Conservation (phyloP, 64 coral and sea anemone species). For the Acropora tenuis region DNA sequence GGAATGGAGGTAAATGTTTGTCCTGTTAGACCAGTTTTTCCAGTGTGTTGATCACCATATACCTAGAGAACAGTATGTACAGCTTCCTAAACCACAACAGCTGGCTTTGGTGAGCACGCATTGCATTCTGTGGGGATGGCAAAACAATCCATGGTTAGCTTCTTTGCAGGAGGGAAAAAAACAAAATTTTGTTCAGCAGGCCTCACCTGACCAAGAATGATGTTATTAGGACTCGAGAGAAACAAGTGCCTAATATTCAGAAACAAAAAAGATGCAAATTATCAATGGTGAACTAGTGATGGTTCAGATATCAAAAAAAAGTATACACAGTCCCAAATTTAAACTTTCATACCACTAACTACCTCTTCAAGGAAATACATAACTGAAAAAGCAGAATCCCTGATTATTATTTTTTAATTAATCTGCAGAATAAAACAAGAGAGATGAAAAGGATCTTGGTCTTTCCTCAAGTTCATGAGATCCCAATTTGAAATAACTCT, state of each 20-base stretch:
- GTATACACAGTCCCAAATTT: too few species aligned
- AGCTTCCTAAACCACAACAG: conserved; percentile 91
- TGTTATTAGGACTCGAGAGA: conserved; percentile 39
- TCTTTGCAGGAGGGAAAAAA: neutral
- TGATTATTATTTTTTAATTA: too few species aligned
- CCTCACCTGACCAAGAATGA: conserved; percentile 43
- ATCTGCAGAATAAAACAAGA: too few species aligned
- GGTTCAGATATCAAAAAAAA: too few species aligned
- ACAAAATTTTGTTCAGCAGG: neutral
- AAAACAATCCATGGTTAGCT: neutral
- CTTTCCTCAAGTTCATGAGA: too few species aligned
- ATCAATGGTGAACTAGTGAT: too few species aligned
- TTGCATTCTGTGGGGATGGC: conserved; percentile 66
- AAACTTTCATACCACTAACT: too few species aligned
- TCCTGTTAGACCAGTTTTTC: conserved; percentile 52
- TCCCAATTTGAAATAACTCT: neutral
- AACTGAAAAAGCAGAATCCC: too few species aligned
- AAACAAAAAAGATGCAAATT: neutral
- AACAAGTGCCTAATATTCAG: conserved; percentile 48
- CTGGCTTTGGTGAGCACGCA: conserved; percentile 88
- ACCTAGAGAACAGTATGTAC: conserved; percentile 85
- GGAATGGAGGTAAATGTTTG: too few species aligned
- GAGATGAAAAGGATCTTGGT: too few species aligned
- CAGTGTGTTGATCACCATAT: conserved; percentile 91
- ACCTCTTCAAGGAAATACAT: too few species aligned